Base-by-base conservation (phyloP, 2,797 vertebrate genomes). In the Neomorphus geoffroyi region DNA sequence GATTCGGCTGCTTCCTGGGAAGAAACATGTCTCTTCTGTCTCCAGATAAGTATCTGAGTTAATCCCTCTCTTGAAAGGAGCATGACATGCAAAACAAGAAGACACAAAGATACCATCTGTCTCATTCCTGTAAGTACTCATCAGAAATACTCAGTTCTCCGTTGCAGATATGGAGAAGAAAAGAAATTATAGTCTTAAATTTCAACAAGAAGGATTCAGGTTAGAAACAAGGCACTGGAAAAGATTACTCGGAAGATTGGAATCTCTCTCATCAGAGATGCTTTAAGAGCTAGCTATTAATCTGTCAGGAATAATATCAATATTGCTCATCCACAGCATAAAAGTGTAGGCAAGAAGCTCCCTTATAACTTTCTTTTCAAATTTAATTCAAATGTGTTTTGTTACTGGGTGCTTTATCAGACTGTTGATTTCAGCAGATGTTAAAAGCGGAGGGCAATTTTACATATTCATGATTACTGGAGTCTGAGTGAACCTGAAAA, bases 21-120 rank as follows among this genome's bases (percentile, higher is more conserved):
- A 92, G 64, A 88, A 93, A 65, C 5, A 43, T 23, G 9, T 48
- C 67, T 95, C 56, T 66, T 51, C 75, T 62, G 22, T 80, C 46
- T 70, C n/a, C 72, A 80, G 70, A 90, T 57, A 92, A 78, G 61
- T 24, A 71, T 74, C 73, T 90, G 77, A 93, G 65, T 69, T 88
- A 92, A 92, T 65, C 41, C 41, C 43, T 83, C 30, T 86, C 50
- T 80, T 88, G 58, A 86, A 96, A 86, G 66, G 58, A 90, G 23
- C 14, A 53, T 81, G 88, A 72, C 18, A 65, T 66, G 33, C 57
- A 84, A 91, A 91, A 54, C 11, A 69, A 79, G 83, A 93, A 90
- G 85, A 81, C 67, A 60, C 18, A 88, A 75, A 72, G 46, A 81
- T 79, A 43, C 70, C 66, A 92, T 90, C 70, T 94, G 80, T 81